These are phyloP conservation scores for Chelmon rostratus DNA, from an alignment of 2,797 vertebrate species.

Conservation along the genomic window DNA sequence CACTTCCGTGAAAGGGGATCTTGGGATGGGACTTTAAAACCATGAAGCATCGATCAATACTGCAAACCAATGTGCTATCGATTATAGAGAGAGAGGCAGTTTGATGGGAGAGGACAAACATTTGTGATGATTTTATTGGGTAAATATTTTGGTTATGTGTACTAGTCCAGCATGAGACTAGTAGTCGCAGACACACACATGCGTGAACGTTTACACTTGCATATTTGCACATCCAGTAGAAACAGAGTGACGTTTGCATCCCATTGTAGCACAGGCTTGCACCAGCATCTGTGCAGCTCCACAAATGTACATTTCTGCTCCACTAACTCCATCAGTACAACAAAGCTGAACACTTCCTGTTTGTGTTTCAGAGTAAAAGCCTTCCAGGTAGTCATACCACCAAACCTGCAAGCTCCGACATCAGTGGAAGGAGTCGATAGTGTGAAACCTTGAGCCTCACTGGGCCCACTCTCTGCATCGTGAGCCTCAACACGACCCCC, in stretches of 20 bases:
- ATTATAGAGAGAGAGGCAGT: neutral
- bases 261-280: too few relatives aligned
- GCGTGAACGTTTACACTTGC: neutral
- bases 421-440: too few relatives aligned
- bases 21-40: neutral
- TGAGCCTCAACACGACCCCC: too few relatives aligned
- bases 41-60: neutral
- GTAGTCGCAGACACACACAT: too few relatives aligned
- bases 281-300: too few relatives aligned
- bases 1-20: neutral
- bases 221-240: too few relatives aligned
- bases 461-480: too few relatives aligned
- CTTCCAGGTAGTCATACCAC: too few relatives aligned
- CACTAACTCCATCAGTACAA: neutral
- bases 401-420: too few relatives aligned
- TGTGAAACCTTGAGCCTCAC: too few relatives aligned
- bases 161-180: neutral
- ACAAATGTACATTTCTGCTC: neutral
- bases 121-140: neutral
- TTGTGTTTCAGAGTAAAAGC: conserved; percentile 3
- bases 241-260: too few relatives aligned
- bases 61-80: neutral
- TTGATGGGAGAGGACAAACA: neutral
- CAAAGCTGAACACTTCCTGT: neutral
- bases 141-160: conserved; percentile 1